A percentile compares a stretch with the other conserved stretches of the same genome.
Conservation (phyloP, 2,888 invertebrate species). For the Hyppa rectilinea region DNA sequence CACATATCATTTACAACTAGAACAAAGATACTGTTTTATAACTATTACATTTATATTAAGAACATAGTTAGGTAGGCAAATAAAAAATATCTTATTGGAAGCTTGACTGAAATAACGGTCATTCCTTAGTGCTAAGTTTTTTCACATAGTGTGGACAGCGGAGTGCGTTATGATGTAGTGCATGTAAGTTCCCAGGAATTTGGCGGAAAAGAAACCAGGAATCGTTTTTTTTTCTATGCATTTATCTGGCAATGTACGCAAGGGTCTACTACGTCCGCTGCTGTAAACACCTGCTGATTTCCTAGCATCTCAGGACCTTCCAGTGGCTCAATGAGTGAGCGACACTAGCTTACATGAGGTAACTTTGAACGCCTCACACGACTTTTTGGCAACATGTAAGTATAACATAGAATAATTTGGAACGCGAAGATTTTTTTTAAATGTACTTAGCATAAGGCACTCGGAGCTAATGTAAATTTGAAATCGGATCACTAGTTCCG, state of each 20-base stretch:
- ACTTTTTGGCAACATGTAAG: not conserved
- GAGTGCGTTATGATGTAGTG: not conserved
- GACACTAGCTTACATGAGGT: not conserved
- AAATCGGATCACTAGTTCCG: too few relatives aligned
- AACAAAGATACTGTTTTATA: constrained; percentile 13
- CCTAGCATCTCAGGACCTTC: not conserved
- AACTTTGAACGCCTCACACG: too few relatives aligned
- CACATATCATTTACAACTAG: constrained; percentile 35
- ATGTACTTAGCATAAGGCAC: too few relatives aligned
- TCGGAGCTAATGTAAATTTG: too few relatives aligned
- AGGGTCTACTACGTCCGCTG: not conserved
- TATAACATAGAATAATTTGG: not conserved
- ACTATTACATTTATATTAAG: not conserved
- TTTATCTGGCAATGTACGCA: not conserved
- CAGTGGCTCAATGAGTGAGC: not conserved
- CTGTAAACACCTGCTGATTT: not conserved
- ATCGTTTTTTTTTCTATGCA: not conserved
- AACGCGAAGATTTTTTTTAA: too few relatives aligned
- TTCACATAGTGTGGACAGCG: not conserved
- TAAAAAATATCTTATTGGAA: not conserved
- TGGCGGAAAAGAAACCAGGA: not conserved
- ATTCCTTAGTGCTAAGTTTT: not conserved
- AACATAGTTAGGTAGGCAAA: not conserved
- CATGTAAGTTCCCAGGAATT: not conserved
- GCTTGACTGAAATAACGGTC: not conserved